These are phyloP conservation scores for Helostoma temminkii DNA, from an alignment of 2,797 vertebrate genomes.

Conservation along the genomic window DNA sequence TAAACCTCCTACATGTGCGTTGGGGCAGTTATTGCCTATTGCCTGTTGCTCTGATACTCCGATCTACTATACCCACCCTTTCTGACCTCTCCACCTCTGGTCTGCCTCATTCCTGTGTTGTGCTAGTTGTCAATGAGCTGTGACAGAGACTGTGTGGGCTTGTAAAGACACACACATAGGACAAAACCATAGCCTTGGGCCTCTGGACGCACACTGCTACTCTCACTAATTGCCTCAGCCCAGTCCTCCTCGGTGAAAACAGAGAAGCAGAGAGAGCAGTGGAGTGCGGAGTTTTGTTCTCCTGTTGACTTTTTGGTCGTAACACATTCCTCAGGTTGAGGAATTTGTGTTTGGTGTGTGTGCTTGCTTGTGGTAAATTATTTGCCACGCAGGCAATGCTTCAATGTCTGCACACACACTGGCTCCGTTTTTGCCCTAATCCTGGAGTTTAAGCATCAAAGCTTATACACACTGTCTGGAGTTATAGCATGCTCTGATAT, in stretches of 20 bases:
- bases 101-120: conserved; percentile 47
- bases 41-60: conserved; percentile 11
- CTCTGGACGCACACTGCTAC: conserved; percentile 61
- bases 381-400: conserved; percentile 39
- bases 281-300: conserved; percentile 1
- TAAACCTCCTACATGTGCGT: not conserved
- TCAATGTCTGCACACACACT: conserved; percentile 45
- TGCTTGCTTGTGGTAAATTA: conserved; percentile 55
- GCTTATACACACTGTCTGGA: conserved; percentile 17
- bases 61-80: conserved; percentile 26
- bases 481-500: conserved; percentile 39
- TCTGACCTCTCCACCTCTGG: conserved; percentile 37
- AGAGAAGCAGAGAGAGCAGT: conserved; percentile 2
- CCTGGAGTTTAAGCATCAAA: conserved; percentile 52
- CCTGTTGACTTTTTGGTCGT: conserved; percentile 30
- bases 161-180: conserved; percentile 48
- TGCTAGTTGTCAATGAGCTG: conserved; percentile 63
- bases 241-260: conserved; percentile 28
- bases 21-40: not conserved
- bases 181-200: conserved; percentile 31
- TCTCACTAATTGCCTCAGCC: conserved; percentile 66
- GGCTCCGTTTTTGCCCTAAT: conserved; percentile 20
- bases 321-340: conserved; percentile 50
- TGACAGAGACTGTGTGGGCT: conserved; percentile 60
- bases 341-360: conserved; percentile 35